Percentiles rank a stretch among this genome's conserved stretches.
phyloP scores from a whole-genome alignment of 2,888 invertebrate genomes.

The Microctonus brassicae region DNA sequence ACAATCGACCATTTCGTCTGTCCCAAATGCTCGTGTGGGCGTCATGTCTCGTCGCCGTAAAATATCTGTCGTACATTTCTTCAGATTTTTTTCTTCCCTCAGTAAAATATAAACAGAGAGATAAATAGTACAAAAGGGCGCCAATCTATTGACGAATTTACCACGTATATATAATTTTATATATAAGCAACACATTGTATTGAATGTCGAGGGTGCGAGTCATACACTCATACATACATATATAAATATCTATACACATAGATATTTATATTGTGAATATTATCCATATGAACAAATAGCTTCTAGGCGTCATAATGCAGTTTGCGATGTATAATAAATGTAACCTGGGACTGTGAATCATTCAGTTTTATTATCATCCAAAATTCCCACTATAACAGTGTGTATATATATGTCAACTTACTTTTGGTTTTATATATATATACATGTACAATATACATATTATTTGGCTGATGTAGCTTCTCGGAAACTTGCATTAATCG shows the following conservation, averaged over 20 bases:
- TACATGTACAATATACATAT: too few relatives aligned
- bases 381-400: constrained; percentile 25
- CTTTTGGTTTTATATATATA: not conserved
- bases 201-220: not conserved
- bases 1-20: constrained; percentile 32
- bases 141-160: constrained; percentile 16
- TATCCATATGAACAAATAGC: constrained; percentile 19
- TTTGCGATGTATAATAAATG: constrained; percentile 22
- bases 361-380: constrained; percentile 44
- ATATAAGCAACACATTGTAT: not conserved
- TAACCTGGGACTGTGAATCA: constrained; percentile 39
- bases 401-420: not conserved
- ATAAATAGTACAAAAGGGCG: not conserved
- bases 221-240: too few relatives aligned
- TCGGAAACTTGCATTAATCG: not conserved
- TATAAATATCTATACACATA: not conserved
- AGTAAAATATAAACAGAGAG: not conserved
- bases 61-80: constrained; percentile 41
- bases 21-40: constrained; percentile 47
- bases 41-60: constrained; percentile 40
- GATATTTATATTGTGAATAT: constrained; percentile 19
- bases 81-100: constrained; percentile 33
- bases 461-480: too few relatives aligned
- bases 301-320: constrained; percentile 11
- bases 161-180: not conserved